phyloP scores from a whole-genome alignment of 2,888 invertebrate species.

The Aphodius sticticus region DNA sequence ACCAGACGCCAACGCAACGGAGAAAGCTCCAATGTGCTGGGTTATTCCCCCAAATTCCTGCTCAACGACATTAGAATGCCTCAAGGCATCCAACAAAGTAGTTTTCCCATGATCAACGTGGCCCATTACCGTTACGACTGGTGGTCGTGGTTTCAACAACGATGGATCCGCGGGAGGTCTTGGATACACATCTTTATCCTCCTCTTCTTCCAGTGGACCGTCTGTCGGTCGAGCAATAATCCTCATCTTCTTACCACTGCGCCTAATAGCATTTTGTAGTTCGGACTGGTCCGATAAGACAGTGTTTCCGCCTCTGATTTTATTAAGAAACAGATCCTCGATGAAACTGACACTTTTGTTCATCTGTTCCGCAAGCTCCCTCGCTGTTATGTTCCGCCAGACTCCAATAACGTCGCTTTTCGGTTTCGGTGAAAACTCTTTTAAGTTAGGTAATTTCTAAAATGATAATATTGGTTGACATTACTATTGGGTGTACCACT shows the following conservation, averaged over 20 bases:
- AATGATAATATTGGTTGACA: constrained; percentile 42
- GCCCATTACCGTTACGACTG: constrained; percentile 98
- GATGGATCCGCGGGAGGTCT: constrained; percentile 72
- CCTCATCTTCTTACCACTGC: constrained; percentile 56
- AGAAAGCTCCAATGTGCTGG: constrained; percentile 98
- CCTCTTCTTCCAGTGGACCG: constrained; percentile 39
- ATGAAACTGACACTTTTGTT: constrained; percentile 69
- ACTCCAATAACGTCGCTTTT: constrained; percentile 68
- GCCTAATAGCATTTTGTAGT: constrained; percentile 53
- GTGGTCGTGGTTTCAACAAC: constrained; percentile 78
- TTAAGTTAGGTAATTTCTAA: constrained; percentile 64
- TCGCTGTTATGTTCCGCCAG: constrained; percentile 84
- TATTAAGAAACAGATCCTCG: constrained; percentile 53
- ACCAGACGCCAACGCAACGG: constrained; percentile 67
- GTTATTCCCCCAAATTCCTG: constrained; percentile 98
- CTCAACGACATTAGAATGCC: constrained; percentile 86
- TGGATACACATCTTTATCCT: constrained; percentile 60
- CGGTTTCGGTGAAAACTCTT: constrained; percentile 69
- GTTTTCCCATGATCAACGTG: constrained; percentile 99
- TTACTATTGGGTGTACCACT: background rate
- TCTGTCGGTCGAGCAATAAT: constrained; percentile 53
- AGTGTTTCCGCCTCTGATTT: constrained; percentile 48
- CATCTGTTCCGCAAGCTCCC: constrained; percentile 73
- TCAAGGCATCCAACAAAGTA: constrained; percentile 87
- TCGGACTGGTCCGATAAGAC: constrained; percentile 53